phyloP scores from a whole-genome alignment of 2,113 vertebrate species.

The Limnothrissa miodon region DNA sequence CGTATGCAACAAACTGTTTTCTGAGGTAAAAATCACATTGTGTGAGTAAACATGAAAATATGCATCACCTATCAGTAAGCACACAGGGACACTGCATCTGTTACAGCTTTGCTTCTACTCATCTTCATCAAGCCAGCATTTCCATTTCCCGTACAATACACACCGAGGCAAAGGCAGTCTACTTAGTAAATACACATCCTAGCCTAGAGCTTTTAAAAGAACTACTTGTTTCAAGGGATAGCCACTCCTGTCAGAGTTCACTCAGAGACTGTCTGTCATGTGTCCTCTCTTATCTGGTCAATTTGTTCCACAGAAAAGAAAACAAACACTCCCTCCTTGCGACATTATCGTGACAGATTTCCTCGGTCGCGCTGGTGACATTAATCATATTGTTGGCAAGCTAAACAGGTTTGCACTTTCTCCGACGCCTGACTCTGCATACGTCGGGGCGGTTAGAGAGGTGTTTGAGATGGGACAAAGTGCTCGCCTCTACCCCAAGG shows the following conservation, averaged over 20 bases:
- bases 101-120: neutral
- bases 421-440: conserved; percentile 18
- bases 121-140: conserved; percentile 41
- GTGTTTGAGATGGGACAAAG: neutral
- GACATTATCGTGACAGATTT: conserved; percentile 38
- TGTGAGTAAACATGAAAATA: conserved; percentile 1
- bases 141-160: conserved; percentile 52
- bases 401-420: conserved; percentile 36
- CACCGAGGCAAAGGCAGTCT: conserved; percentile 51
- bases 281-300: neutral
- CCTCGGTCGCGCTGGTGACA: conserved; percentile 36
- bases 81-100: conserved; percentile 4
- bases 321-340: conserved; percentile 28
- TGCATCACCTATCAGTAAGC: neutral
- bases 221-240: neutral
- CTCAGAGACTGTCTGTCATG: neutral
- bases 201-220: conserved; percentile 40
- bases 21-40: neutral
- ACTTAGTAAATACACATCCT: conserved; percentile 50
- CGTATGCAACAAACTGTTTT: neutral
- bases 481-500: neutral
- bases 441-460: conserved; percentile 21
- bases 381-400: conserved; percentile 51
- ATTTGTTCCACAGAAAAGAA: conserved; percentile 1
- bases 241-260: neutral